These are phyloP conservation scores for Psix sp. DNA, from an alignment of 1,140 invertebrate species.

Conservation along the genomic window DNA sequence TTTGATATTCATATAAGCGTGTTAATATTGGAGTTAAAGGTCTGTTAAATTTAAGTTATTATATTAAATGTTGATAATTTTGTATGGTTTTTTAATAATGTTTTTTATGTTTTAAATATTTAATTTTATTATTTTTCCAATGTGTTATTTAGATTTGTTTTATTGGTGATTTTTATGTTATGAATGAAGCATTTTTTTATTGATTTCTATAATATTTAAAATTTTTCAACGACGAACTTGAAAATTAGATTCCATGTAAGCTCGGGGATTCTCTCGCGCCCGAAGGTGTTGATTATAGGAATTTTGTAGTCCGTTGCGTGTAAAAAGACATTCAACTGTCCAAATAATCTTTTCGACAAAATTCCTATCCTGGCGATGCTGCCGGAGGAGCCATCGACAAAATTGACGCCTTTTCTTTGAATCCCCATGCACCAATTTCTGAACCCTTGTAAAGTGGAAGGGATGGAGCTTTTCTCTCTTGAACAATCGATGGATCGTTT, in stretches of 20 bases:
- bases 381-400: conserved; percentile 2
- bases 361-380: conserved; percentile 42
- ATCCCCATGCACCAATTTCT: not conserved
- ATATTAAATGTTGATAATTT: too few species aligned
- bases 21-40: too few species aligned
- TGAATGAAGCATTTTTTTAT: too few species aligned
- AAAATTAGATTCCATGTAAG: conserved; percentile 47
- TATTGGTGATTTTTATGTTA: not conserved
- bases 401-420: not conserved
- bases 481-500: not conserved
- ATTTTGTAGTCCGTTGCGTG: conserved; percentile 66
- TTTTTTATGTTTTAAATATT: too few species aligned
- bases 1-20: too few species aligned
- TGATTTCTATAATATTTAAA: not conserved
- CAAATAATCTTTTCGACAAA: conserved; percentile 57
- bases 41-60: too few species aligned
- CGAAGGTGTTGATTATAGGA: conserved; percentile 71
- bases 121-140: too few species aligned
- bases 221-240: not conserved
- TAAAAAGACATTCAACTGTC: conserved; percentile 67
- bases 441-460: not conserved
- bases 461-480: conserved; percentile 2
- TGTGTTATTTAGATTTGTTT: too few species aligned
- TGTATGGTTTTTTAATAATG: too few species aligned
- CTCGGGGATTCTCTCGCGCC: conserved; percentile 68